Percentiles rank a stretch among this genome's conserved stretches.
These are phyloP conservation scores for Caerostris darwini DNA, from an alignment of 1,140 invertebrate genomes.

Conservation along the genomic window DNA sequence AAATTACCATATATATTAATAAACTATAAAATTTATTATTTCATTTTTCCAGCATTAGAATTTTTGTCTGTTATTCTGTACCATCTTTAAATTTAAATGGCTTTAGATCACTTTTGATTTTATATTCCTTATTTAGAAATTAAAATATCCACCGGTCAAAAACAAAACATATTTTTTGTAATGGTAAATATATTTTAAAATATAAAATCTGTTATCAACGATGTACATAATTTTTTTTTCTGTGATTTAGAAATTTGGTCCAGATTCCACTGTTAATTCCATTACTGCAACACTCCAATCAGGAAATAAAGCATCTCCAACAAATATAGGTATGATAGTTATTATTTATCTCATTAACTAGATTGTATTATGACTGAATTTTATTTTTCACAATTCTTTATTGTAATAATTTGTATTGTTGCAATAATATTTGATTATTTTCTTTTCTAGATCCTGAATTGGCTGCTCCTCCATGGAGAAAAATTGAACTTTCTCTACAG, in stretches of 20 bases:
- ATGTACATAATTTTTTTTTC: background rate
- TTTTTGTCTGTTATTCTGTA: too few relatives aligned
- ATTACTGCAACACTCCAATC: conserved; percentile 28
- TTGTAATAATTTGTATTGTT: background rate
- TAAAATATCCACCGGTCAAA: too few relatives aligned
- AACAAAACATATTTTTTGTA: too few relatives aligned
- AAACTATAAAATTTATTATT: too few relatives aligned
- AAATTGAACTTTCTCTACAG: conserved; percentile 41
- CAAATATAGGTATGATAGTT: conserved; percentile 1
- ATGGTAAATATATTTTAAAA: too few relatives aligned
- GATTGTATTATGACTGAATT: background rate
- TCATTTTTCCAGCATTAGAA: too few relatives aligned
- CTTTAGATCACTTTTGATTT: too few relatives aligned
- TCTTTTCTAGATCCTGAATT: conserved; percentile 64
- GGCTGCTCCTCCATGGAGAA: conserved; percentile 61
- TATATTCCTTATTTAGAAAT: too few relatives aligned
- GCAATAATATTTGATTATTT: background rate
- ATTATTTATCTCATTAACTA: background rate
- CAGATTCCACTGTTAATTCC: conserved; percentile 65
- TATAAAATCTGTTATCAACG: too few relatives aligned
- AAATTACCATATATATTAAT: too few relatives aligned
- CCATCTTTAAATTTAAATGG: too few relatives aligned
- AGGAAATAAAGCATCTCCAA: conserved; percentile 4
- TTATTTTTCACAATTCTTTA: background rate
- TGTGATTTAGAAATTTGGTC: conserved; percentile 62